Percentiles rank a stretch among this genome's conserved stretches.
These are phyloP conservation scores for Cephus runcator DNA, from an alignment of 2,888 invertebrate species.

Conservation along the genomic window DNA sequence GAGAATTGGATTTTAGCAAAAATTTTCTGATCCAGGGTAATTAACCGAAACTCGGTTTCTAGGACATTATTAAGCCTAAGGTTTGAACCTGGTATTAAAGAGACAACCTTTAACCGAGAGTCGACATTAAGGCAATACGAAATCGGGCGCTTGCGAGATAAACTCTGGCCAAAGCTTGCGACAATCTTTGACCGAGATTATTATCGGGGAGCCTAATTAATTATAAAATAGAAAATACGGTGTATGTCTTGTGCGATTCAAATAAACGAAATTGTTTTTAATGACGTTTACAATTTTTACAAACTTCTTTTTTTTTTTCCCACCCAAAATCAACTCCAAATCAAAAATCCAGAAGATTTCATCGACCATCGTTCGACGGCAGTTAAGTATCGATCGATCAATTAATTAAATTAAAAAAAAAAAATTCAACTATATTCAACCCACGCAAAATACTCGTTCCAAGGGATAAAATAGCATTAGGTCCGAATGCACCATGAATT, in stretches of 20 bases:
- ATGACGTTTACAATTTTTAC: slow-evolving; percentile 38
- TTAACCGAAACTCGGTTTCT: slow-evolving; percentile 54
- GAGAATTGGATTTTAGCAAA: slow-evolving; percentile 55
- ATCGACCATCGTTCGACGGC: not conserved
- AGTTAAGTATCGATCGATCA: not conserved
- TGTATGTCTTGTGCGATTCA: slow-evolving; percentile 67
- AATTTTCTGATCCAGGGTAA: slow-evolving; percentile 63
- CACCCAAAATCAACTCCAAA: not conserved
- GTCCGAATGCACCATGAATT: not conserved
- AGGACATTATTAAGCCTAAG: slow-evolving; percentile 31
- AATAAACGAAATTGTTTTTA: slow-evolving; percentile 66
- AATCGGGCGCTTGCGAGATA: slow-evolving; percentile 45
- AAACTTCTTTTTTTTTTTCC: not conserved
- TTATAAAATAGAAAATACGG: slow-evolving; percentile 64
- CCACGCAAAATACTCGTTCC: not conserved
- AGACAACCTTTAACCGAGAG: slow-evolving; percentile 53
- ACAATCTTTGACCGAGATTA: slow-evolving; percentile 44
- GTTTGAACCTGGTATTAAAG: slow-evolving; percentile 28
- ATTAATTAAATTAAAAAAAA: not conserved
- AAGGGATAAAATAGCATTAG: not conserved
- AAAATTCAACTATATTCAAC: too few relatives aligned
- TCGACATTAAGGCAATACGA: slow-evolving; percentile 63
- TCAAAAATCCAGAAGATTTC: not conserved
- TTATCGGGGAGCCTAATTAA: slow-evolving; percentile 52
- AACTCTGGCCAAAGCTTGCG: slow-evolving; percentile 42